Evolutionary conservation across 2,888 invertebrate species (phyloP).

Genomic region (Harpagoxenus sublaevis): DNA sequence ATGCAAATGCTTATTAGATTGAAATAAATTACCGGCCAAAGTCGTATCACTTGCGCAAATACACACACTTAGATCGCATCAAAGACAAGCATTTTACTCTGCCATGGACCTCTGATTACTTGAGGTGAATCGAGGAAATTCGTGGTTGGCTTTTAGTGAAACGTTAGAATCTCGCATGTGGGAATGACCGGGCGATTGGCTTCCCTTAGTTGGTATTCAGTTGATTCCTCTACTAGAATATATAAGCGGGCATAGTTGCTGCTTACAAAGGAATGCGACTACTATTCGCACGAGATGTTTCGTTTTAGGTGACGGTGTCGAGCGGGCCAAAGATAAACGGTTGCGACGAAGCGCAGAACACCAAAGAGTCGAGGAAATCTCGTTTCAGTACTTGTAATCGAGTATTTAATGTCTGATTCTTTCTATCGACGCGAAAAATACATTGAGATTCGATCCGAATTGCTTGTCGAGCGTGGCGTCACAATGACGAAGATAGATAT

Average conservation of each 20-base stretch:
- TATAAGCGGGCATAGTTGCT: constrained; percentile 26
- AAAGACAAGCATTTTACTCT: constrained; percentile 68
- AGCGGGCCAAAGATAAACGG: constrained; percentile 40
- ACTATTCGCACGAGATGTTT: constrained; percentile 55
- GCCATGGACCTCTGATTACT: constrained; percentile 16
- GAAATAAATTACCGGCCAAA: constrained; percentile 10
- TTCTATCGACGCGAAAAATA: neutral
- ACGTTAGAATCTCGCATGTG: constrained; percentile 54
- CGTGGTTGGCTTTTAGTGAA: constrained; percentile 50
- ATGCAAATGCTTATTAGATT: neutral
- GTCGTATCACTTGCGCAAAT: neutral
- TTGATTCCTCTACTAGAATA: constrained; percentile 48
- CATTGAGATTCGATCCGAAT: neutral
- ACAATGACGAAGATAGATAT: too few species aligned
- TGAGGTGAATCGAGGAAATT: constrained; percentile 38
- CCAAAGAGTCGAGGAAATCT: constrained; percentile 42
- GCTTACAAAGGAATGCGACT: constrained; percentile 44
- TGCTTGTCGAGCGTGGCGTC: too few species aligned
- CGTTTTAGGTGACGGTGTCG: constrained; percentile 49
- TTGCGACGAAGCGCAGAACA: constrained; percentile 18
- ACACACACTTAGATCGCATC: constrained; percentile 41
- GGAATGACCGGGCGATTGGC: constrained; percentile 61
- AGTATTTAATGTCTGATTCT: constrained; percentile 21
- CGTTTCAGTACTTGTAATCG: constrained; percentile 34
- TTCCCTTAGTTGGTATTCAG: constrained; percentile 65